A percentile compares a stretch with the other conserved stretches of the same genome.
Conservation (phyloP, 2,113 vertebrate genomes). For the Notarius quadriscutis region DNA sequence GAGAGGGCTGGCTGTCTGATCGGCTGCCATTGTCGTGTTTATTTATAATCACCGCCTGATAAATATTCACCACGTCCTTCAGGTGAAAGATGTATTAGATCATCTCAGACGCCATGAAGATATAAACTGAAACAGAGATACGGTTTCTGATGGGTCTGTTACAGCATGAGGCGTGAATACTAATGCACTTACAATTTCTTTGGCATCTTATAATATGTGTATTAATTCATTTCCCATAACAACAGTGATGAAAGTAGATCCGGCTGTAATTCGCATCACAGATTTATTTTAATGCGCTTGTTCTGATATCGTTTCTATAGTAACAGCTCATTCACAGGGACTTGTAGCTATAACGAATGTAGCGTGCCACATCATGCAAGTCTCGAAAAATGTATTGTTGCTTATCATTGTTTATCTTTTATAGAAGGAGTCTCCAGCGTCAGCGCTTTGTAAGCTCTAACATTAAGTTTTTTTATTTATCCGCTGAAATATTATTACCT, state of each 20-base stretch:
- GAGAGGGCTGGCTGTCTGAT: conserved; percentile 20
- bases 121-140: background rate
- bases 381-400: too few relatives aligned
- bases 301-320: too few relatives aligned
- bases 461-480: too few relatives aligned
- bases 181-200: background rate
- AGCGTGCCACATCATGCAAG: too few relatives aligned
- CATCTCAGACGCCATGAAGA: background rate
- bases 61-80: conserved; percentile 22
- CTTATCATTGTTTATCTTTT: too few relatives aligned
- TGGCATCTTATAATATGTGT: too few relatives aligned
- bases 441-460: too few relatives aligned
- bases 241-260: background rate
- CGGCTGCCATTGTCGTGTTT: conserved; percentile 1
- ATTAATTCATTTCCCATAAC: background rate
- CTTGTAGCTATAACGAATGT: too few relatives aligned
- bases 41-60: conserved; percentile 15
- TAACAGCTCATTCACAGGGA: too few relatives aligned
- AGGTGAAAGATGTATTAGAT: background rate
- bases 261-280: background rate
- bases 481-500: too few relatives aligned
- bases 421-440: background rate
- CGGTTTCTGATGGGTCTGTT: background rate
- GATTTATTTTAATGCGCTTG: background rate
- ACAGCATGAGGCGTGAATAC: background rate